Percentiles rank a stretch among this genome's conserved stretches.
These are phyloP conservation scores for Yponomeuta plumbellus DNA, from an alignment of 2,888 invertebrate species.

Conservation along the genomic window DNA sequence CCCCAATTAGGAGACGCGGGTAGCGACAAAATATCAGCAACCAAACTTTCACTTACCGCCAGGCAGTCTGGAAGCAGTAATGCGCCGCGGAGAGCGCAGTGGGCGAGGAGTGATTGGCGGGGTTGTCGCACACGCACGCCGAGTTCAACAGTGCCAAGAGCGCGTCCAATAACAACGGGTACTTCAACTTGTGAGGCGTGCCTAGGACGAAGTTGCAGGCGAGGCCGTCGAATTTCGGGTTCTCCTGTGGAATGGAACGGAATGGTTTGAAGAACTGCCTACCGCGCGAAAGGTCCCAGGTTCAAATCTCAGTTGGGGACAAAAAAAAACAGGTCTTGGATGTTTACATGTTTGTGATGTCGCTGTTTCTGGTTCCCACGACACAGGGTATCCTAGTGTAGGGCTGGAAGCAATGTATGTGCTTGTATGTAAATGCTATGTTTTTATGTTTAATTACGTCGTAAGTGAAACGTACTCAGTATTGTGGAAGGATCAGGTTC, in stretches of 20 bases:
- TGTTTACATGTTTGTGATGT: too few species aligned
- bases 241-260: conserved; percentile 73
- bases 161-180: conserved; percentile 90
- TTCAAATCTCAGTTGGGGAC: too few species aligned
- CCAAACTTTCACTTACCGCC: conserved; percentile 74
- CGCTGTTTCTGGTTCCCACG: too few species aligned
- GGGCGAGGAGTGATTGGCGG: conserved; percentile 71
- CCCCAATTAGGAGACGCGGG: too few species aligned
- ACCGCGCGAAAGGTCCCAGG: too few species aligned
- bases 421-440: too few species aligned
- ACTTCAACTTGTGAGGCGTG: conserved; percentile 93
- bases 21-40: neutral
- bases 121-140: conserved; percentile 80
- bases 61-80: conserved; percentile 91
- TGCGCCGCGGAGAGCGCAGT: conserved; percentile 87
- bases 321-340: too few species aligned
- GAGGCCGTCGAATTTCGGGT: conserved; percentile 93
- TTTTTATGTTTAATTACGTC: too few species aligned
- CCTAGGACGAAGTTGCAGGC: conserved; percentile 96
- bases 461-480: neutral
- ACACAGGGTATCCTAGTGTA: too few species aligned
- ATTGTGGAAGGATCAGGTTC: too few species aligned
- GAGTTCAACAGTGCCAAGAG: conserved; percentile 88
- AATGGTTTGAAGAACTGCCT: neutral
- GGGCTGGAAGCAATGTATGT: too few species aligned